A percentile compares a stretch with the other conserved stretches of the same genome.
Conservation (phyloP, 2,113 vertebrate genomes). For the Lampris megalopsis region DNA sequence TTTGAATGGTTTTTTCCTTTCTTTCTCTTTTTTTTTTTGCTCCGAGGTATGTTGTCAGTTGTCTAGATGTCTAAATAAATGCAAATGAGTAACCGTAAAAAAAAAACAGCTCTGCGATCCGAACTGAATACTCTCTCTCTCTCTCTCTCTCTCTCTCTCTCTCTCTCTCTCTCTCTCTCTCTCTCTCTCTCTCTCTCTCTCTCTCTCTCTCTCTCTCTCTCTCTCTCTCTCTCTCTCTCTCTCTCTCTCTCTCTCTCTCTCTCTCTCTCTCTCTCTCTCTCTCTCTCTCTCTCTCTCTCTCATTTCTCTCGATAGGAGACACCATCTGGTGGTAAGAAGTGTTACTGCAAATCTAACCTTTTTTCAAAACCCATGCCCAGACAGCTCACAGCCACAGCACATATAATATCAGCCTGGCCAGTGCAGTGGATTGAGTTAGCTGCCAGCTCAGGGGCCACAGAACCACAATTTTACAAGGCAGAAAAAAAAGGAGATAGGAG, state of each 20-base stretch:
- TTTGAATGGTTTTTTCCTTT: too few relatives aligned
- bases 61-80: too few relatives aligned
- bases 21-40: too few relatives aligned
- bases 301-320: constrained; percentile 66
- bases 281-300: too few relatives aligned
- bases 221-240: constrained; percentile 14
- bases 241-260: constrained; percentile 9
- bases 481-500: constrained; percentile 2
- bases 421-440: background rate
- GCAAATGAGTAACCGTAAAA: too few relatives aligned
- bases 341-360: constrained; percentile 48
- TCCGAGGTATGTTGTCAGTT: too few relatives aligned
- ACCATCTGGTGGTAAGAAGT: constrained; percentile 77
- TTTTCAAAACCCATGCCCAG: constrained; percentile 9
- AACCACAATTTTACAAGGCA: background rate
- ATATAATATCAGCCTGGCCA: constrained; percentile 37
- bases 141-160: background rate
- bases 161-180: background rate
- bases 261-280: too few relatives aligned
- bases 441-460: background rate
- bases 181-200: constrained; percentile 1
- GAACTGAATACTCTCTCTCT: background rate
- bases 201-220: background rate
- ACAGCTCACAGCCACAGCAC: constrained; percentile 50
- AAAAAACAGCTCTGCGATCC: background rate